These are phyloP conservation scores for Callipepla californica DNA, from an alignment of 2,113 vertebrate genomes.

Conservation along the genomic window DNA sequence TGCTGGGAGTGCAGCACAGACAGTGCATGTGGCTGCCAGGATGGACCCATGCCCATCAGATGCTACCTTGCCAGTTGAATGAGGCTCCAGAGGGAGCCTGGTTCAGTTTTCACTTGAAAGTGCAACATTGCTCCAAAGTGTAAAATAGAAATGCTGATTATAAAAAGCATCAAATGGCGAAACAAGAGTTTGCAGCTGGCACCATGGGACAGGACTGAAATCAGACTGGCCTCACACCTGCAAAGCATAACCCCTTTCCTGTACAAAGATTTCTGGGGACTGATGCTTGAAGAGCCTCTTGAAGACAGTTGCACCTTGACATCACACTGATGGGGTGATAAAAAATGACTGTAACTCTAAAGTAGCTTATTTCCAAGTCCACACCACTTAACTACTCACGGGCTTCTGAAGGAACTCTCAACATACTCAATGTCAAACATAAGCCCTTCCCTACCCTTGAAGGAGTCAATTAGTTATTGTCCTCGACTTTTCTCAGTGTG, in stretches of 20 bases:
- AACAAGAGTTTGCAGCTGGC: background rate
- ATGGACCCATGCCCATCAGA: background rate
- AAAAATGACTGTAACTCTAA: background rate
- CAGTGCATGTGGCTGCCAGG: background rate
- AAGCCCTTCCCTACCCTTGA: background rate
- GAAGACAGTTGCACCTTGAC: conserved; percentile 8
- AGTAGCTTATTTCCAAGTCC: conserved; percentile 7
- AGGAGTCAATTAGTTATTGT: background rate
- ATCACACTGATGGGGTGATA: background rate
- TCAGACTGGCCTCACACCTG: background rate
- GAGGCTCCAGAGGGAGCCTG: background rate
- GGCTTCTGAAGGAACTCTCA: conserved; percentile 9
- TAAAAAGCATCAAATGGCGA: background rate
- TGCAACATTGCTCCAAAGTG: background rate
- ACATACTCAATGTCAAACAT: background rate
- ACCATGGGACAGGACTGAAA: background rate
- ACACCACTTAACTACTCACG: background rate
- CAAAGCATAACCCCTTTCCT: conserved; percentile 1
- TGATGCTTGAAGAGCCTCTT: background rate
- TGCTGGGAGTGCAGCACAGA: background rate
- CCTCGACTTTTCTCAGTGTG: background rate
- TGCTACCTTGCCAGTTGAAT: background rate
- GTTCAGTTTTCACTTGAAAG: background rate
- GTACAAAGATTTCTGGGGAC: background rate
- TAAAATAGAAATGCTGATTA: conserved; percentile 10